A percentile compares a stretch with the other conserved stretches of the same genome.
phyloP scores from a whole-genome alignment of 2,797 vertebrate genomes.

The Peromyscus attwateri region DNA sequence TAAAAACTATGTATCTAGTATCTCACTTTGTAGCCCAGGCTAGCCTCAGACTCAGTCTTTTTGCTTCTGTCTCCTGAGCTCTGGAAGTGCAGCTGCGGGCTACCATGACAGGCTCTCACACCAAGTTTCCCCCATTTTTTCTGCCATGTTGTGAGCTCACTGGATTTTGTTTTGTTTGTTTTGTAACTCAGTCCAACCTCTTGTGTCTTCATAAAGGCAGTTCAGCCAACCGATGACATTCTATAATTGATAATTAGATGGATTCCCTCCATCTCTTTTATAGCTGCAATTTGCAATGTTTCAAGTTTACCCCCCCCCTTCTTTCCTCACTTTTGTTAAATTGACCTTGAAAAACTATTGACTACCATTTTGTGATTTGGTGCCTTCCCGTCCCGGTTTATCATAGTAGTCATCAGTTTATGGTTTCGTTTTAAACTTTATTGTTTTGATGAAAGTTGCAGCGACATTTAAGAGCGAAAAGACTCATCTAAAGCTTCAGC shows the following conservation, averaged over 20 bases:
- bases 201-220: neutral
- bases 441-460: neutral
- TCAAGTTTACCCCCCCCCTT: neutral
- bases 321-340: constrained; percentile 18
- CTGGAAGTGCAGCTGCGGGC: neutral
- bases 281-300: neutral
- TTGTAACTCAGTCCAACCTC: neutral
- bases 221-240: neutral
- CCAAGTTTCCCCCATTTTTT: neutral
- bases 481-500: neutral
- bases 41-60: neutral
- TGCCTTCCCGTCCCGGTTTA: neutral
- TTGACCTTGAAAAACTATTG: neutral
- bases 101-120: neutral
- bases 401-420: neutral
- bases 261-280: neutral
- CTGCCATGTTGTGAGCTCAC: neutral
- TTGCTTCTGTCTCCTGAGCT: neutral
- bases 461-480: neutral
- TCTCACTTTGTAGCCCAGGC: neutral
- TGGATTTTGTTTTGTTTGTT: neutral
- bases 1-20: too few relatives aligned
- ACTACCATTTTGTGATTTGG: neutral
- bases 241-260: constrained; percentile 3
- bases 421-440: neutral